Evolutionary conservation across 2,113 vertebrate genomes (phyloP), one percentile per base, ranked within the genome.

Genomic region (Chloropsis hardwickii): DNA sequence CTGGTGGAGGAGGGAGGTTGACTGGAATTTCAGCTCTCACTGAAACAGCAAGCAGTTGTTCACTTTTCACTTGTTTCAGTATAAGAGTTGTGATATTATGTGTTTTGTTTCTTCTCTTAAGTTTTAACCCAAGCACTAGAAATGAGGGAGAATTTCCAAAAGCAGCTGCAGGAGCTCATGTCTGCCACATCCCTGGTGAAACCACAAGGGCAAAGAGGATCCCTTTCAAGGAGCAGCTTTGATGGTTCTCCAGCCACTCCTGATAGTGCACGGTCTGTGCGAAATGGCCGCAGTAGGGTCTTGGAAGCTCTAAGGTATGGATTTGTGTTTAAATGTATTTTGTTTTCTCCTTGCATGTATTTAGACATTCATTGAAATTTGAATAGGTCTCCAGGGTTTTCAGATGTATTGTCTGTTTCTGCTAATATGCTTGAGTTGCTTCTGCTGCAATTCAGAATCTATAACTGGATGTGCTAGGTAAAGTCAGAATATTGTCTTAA

Each of bases 151-250:
- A 99, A 97, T 94, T 98, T 99, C 91, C 99, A 99, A 67, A 98
- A 95, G 79, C 99, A 99, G 95, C 98, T 99, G 28, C 99, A 99
- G 96, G 99, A 99, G 98, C 98, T 99, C 87, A 99, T 99, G 99
- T 99, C 99, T 57, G 99, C 99, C 69, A 99, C 99, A 19, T 99
- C 98, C 3, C 73, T 99, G 17, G 98, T 97, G 91, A 98, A 97
- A 79, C 97, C 98, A 2, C 98, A 97, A 29, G 98, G 98, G 7
- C 98, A 98, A 31, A 98, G 98, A 29, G 74, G 97, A 27, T 98
- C 98, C 3, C 94, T 98, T 33, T 98, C 98, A 23, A 97, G 97
- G 73, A 98, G 76, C 91, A 96, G 98, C 45, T 98, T 98, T 81
- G 97, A 98, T 37, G 98, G 98, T 7, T 92, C 97, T 20, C 98